Evolutionary conservation across 2,797 vertebrate genomes (phyloP).

Genomic region (Triplophysa yarkandensis): DNA sequence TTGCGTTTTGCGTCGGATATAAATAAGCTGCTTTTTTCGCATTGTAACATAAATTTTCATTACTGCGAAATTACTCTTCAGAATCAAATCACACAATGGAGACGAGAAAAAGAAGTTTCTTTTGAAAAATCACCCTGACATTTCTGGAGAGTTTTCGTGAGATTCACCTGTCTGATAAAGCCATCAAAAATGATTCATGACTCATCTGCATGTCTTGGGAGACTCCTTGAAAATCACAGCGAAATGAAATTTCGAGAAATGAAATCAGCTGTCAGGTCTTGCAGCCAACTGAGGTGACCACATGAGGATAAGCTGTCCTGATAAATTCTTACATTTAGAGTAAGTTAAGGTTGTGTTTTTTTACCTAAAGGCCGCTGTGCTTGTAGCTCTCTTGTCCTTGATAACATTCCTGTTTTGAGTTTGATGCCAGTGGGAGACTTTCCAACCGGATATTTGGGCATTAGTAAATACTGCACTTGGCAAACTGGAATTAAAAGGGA

Average conservation of each 20-base stretch:
- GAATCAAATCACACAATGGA: not conserved
- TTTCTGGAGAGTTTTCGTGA: not conserved
- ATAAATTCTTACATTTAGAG: constrained; percentile 2
- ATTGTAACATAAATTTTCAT: not conserved
- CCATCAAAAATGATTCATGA: not conserved
- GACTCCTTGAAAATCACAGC: too few species aligned
- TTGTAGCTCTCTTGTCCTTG: constrained; percentile 1
- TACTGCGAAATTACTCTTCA: not conserved
- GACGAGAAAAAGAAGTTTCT: not conserved
- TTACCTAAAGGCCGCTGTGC: constrained; percentile 1
- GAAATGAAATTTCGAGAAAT: not conserved
- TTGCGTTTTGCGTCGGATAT: not conserved
- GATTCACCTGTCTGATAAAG: not conserved
- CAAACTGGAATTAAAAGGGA: not conserved
- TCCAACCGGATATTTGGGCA: constrained; percentile 14
- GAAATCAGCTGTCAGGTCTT: not conserved
- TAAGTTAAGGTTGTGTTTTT: constrained; percentile 19
- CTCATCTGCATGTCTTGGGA: not conserved
- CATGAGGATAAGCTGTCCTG: constrained; percentile 15
- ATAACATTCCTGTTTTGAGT: constrained; percentile 12
- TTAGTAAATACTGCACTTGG: constrained; percentile 6
- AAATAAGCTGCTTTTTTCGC: not conserved
- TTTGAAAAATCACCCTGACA: not conserved
- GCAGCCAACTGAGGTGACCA: not conserved
- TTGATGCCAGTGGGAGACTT: not conserved